Evolutionary conservation across 2,888 invertebrate genomes (phyloP).

Genomic region (Tinea semifulvella): DNA sequence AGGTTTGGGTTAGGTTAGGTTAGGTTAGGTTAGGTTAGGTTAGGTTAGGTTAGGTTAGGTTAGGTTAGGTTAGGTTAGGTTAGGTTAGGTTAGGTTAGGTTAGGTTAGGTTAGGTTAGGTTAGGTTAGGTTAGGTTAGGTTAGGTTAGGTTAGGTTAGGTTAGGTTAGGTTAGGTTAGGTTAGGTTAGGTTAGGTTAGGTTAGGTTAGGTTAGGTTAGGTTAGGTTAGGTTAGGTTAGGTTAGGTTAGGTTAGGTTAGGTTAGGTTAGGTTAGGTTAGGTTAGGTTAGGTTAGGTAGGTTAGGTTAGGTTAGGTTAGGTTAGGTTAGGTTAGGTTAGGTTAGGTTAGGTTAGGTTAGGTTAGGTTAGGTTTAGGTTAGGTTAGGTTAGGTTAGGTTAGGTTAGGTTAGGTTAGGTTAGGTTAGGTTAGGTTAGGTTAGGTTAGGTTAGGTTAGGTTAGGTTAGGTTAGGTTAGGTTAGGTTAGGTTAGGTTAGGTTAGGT

Average conservation of each 20-base stretch:
- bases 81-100: slow-evolving; percentile 15
- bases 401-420: slow-evolving; percentile 1
- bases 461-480: slow-evolving; percentile 15
- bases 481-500: slow-evolving; percentile 14
- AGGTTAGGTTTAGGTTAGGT: background rate
- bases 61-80: slow-evolving; percentile 15
- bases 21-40: slow-evolving; percentile 16
- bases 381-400: background rate
- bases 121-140: slow-evolving; percentile 17
- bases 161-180: slow-evolving; percentile 19
- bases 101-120: slow-evolving; percentile 17
- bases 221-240: too few relatives aligned
- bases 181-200: slow-evolving; percentile 17
- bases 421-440: slow-evolving; percentile 6
- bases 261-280: too few relatives aligned
- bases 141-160: slow-evolving; percentile 18
- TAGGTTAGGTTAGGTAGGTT: too few relatives aligned
- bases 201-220: slow-evolving; percentile 16
- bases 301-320: too few relatives aligned
- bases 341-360: background rate
- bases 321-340: too few relatives aligned
- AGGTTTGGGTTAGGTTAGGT: slow-evolving; percentile 12
- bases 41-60: slow-evolving; percentile 14
- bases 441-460: slow-evolving; percentile 16
- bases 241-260: too few relatives aligned